Evolutionary conservation across 2,113 vertebrate genomes (phyloP), one percentile per base, ranked within the genome.

Genomic region (Amphiprion ocellaris): DNA sequence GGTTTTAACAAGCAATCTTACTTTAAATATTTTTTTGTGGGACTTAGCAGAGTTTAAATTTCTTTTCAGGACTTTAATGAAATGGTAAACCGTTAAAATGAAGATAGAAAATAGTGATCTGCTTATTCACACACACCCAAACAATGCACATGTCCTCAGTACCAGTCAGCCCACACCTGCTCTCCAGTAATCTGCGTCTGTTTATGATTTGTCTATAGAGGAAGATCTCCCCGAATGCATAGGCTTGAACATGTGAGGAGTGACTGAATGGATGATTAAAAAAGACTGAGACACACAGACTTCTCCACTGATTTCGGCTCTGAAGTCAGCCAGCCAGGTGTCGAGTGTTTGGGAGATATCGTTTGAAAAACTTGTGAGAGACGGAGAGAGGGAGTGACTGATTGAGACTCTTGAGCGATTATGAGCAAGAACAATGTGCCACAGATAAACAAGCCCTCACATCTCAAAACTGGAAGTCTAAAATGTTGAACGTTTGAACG

Each of bases 361-460:
- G 80, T 92, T 90, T 92, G 87, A 90, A 92, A 91, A 86, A 87
- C 86, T 87, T 91, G 88, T 61, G 79, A 89, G 83, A 87, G 71
- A 87, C 28, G 17, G 81, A 79, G 75, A 78, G 79, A 83, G 76
- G 59, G 78, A 85, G 79, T 53, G 89, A 90, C 79, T 87, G 86
- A 91, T 86, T 87, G 85, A 83, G 88, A 89, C 84, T 90, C 85
- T 82, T 79, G 86, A 90, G 90, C 82, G 85, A 79, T 88, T 91
- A 87, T 67, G 87, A 91, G 87, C 76, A 59, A 84, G 87, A 94
- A 93, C 90, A 91, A 92, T 90, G 86, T 74, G 88, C 83, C 83
- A 66, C 84, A 80, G 88, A 93, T 92, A 93, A 93, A 93, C 93
- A 94, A 93, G 78, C 81, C 84, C 79, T 94, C 90, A 91, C 88